Percentiles rank a stretch among this genome's conserved stretches.
Evolutionary conservation across 2,888 invertebrate genomes (phyloP).

Genomic region (Apotomis betuletana): DNA sequence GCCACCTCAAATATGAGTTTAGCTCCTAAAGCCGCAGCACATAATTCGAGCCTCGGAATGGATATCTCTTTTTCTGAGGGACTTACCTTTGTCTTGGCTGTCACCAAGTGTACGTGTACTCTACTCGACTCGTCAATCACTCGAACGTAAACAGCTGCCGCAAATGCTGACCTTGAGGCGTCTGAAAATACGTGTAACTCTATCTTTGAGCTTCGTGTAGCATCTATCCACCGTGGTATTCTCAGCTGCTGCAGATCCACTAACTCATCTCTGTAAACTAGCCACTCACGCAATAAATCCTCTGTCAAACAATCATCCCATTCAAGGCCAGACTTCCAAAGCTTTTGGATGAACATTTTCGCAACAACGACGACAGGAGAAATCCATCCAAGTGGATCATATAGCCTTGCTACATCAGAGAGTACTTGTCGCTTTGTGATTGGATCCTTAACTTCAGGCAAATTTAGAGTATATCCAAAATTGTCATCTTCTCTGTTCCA

Average conservation of each 20-base stretch:
- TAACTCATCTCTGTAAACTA: conserved; percentile 1
- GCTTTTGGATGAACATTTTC: conserved; percentile 2
- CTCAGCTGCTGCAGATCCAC: conserved; percentile 9
- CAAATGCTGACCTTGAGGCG: conserved; percentile 44
- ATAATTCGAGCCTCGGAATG: conserved; percentile 47
- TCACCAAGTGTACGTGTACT: conserved; percentile 27
- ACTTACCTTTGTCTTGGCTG: conserved; percentile 39
- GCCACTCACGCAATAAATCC: conserved; percentile 4
- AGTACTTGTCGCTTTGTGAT: conserved; percentile 47
- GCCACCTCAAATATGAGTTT: conserved; percentile 41
- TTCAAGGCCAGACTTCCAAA: not conserved
- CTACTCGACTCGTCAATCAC: not conserved
- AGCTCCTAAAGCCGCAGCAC: conserved; percentile 42
- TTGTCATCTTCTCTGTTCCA: conserved; percentile 47
- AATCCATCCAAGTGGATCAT: conserved; percentile 51
- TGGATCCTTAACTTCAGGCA: conserved; percentile 31
- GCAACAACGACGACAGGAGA: conserved; percentile 40
- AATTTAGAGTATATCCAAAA: conserved; percentile 44
- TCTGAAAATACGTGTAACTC: conserved; percentile 46
- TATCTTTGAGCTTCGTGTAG: not conserved
- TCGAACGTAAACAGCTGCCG: conserved; percentile 44
- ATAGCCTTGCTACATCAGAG: conserved; percentile 48
- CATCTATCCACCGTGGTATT: conserved; percentile 44
- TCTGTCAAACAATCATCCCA: conserved; percentile 5
- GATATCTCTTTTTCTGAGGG: conserved; percentile 44